A percentile compares a stretch with the other conserved stretches of the same genome.
phyloP scores from a whole-genome alignment of 2,888 invertebrate species.

The Heliconius cydno region DNA sequence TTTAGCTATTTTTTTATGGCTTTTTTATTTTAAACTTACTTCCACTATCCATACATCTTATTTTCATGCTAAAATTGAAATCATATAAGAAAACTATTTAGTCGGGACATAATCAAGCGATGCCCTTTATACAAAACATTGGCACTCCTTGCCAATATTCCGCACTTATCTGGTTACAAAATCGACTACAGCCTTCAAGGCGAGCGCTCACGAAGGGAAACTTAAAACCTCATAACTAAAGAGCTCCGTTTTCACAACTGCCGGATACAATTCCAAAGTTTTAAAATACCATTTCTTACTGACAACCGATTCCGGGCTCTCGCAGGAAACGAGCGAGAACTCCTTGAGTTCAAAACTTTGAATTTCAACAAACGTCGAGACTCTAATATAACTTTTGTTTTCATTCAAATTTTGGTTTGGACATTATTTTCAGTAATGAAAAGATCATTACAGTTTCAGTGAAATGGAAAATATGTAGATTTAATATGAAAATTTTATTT shows the following conservation, averaged over 20 bases:
- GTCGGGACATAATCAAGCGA: slow-evolving; percentile 40
- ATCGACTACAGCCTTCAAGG: slow-evolving; percentile 53
- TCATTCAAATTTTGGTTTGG: not conserved
- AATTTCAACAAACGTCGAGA: not conserved
- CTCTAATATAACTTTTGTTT: slow-evolving; percentile 11
- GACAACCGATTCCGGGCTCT: not conserved
- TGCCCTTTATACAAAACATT: slow-evolving; percentile 45
- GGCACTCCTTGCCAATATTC: slow-evolving; percentile 53
- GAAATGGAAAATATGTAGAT: not conserved
- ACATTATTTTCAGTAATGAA: not conserved
- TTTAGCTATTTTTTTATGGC: too few species aligned
- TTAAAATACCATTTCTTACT: slow-evolving; percentile 24
- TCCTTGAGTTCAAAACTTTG: not conserved
- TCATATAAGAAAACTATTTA: slow-evolving; percentile 26
- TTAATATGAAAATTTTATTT: not conserved
- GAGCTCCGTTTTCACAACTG: slow-evolving; percentile 35
- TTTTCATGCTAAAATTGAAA: not conserved
- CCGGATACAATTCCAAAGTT: slow-evolving; percentile 29
- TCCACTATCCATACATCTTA: not conserved
- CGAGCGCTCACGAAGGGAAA: slow-evolving; percentile 54
- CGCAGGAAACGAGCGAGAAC: slow-evolving; percentile 8
- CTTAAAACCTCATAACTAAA: slow-evolving; percentile 41
- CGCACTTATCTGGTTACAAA: slow-evolving; percentile 56
- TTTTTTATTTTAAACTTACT: too few species aligned
- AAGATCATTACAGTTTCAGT: not conserved